Evolutionary conservation across 2,888 invertebrate species (phyloP), one percentile per base, ranked within the genome.

Genomic region (Chrysolina haemoptera): DNA sequence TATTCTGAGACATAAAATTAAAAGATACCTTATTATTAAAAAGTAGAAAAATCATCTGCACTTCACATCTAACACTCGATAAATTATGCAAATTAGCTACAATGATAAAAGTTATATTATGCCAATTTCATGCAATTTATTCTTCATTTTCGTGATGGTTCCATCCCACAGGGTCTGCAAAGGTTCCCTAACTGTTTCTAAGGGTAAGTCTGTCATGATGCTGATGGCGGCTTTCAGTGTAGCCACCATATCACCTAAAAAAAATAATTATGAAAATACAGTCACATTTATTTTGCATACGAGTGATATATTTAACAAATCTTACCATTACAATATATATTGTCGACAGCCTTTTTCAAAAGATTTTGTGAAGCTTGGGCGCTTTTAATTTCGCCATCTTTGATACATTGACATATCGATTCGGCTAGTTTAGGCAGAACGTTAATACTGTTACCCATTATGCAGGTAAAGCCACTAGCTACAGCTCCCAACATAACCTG

Each of bases 221-320:
- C 90, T 89, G 93, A 93, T 94, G 4, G 92, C 93, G 10, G 89
- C 89, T 86, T 94, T 94, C 91, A 94, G 92, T 27, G 91, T 89
- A 10, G 92, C 90, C 9, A 94, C 93, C 93, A 93, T 93, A n/a
- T 89, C 84, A 70, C 93, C 93, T 93, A 82, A 43, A 88, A 81
- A 62, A 20, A 41, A 41, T 40, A 27, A 18, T 41, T 53, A n/a
- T n/a, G 12, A n/a, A 46, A 41, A 75, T 4, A 27, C 10, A 59
- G 0, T 14, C n/a, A 46, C n/a, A 43, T 1, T 14, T 46, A 14
- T 46, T 14, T 14, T 0, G 35, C 35, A 8, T 35, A 6, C 6
- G 35, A 8, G 35, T 35, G 35, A 8, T 35, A 35, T 8, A 35
- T 8, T 35, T 35, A 1, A 11, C 8, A 40, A 27, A 72, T 74